Base-by-base conservation (phyloP, 2,888 invertebrate genomes). In the Plebejus melissa region DNA sequence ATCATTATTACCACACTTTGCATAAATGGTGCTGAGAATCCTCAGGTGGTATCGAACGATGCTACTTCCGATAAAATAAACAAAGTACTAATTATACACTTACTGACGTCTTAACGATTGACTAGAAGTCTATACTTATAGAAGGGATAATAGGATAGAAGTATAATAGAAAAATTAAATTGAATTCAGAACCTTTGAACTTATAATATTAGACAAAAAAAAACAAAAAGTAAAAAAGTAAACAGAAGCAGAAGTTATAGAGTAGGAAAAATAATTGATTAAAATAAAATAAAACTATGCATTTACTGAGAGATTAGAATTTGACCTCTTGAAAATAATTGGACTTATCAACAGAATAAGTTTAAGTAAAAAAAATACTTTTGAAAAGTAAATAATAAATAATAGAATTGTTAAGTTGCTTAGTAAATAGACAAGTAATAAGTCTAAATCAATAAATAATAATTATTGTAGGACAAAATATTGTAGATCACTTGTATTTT, bases 31-130 rank as follows among this genome's bases (percentile, higher is more conserved):
- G 32, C 32, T 65, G 65, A 13, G 65, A 65, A 65, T 65, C 13
- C 32, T 65, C 65, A 65, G 65, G 65, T 65, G 65, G 65, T 36
- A 65, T 36, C 22, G 65, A 65, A 65, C 65, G 65, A 65, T 65
- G 22, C 32, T 65, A 65, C 13, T 65, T 65, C 32, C 32, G 13
- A 65, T 36, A 65, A 32, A 60, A 32, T 65, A n/a, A n/a, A n/a
- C 65, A 32, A 32, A 65, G 82, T 82, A 81, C 80, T 81, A 81
- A 82, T 81, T 79, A 74, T 69, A 36, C 13, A 75, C 65, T 32
- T 4, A 11, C 32, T 60, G 65, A 2, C 32, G 65, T 13, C 32
- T 32, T 28, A 32, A 65, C 65, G 32, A 65, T 13, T 58, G n/a
- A 58, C 0, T 58, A 22, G 4, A 58, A 22, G 1, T 7, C 5